Base-by-base conservation (phyloP, 2,797 vertebrate genomes). In the Leptoclinus maculatus region DNA sequence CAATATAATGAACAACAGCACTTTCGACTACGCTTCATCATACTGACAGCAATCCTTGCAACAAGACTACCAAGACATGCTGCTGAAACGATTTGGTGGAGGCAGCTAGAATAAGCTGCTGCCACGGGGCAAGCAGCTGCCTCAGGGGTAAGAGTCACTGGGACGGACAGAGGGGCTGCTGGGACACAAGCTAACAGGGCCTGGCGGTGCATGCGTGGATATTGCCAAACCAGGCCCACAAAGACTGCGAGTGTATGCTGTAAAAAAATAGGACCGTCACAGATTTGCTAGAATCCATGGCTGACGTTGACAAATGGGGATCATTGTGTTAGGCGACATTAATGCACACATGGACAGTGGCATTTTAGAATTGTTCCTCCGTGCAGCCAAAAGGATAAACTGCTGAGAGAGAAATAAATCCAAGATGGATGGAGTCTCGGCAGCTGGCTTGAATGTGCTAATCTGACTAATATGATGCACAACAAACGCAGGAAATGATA, bases 231-330 rank as follows among this genome's bases (percentile, higher is more conserved):
- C 38, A 57, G 73, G 71, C 60, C 63, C 66, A 77, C 64, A 68
- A 82, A 78, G 57, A 60, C 63, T 79, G 34, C 7, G 58, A 78
- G 27, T 79, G 45, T 59, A 66, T 34, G 71, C 77, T 75, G 36
- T 78, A 82, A 83, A 89, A 64, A 79, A 86, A 87, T 78, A 74
- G 72, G 66, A 51, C 66, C 7, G 32, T 80, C 74, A 71, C 66
- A 2, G 66, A 83, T 84, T 79, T 84, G 75, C 86, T 72, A 66
- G 64, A 87, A 69, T 82, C 75, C 76, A 62, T 34, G 11, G 70
- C 68, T 78, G 87, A 88, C 85, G 71, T 60, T 88, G 86, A 88
- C 78, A 77, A 91, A 91, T 81, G 78, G 74, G 72, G 82, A 87
- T 88, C 58, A 72, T 67, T 84, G 74, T 75, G 38, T 75, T 68